These are phyloP conservation scores for Anas georgica DNA, from an alignment of 2,797 vertebrate species.

Conservation along the genomic window DNA sequence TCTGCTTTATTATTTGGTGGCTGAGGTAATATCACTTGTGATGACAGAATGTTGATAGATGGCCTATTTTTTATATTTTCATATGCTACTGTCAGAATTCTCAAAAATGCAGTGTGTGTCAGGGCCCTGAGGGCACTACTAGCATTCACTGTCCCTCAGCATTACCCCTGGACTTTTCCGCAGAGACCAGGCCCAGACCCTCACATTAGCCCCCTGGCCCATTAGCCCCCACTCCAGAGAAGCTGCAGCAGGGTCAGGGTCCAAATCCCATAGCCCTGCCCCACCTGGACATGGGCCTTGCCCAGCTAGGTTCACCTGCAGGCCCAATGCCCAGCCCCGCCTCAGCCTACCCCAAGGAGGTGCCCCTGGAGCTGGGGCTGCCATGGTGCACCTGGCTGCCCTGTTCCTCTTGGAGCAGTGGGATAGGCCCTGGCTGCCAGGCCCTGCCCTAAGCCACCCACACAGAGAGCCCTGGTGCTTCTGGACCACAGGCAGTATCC, in stretches of 20 bases:
- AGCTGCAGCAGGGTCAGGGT: rapidly evolving
- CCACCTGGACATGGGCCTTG: rapidly evolving
- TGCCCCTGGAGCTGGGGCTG: rapidly evolving
- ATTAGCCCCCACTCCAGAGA: no score
- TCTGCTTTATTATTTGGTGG: not conserved
- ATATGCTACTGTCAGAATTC: not conserved
- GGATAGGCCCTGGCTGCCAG: not conserved
- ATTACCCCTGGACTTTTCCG: rapidly evolving
- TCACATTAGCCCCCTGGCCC: not conserved
- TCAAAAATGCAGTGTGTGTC: not conserved
- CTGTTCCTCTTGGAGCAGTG: not conserved
- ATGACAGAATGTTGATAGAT: not conserved
- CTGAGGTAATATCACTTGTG: not conserved
- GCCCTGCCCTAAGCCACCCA: not conserved
- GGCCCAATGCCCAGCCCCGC: rapidly evolving
- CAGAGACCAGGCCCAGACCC: not conserved
- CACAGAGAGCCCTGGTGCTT: rapidly evolving
- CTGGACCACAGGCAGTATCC: not conserved
- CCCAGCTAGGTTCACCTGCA: rapidly evolving
- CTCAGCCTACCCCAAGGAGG: rapidly evolving
- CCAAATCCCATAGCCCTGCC: not conserved
- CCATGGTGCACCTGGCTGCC: rapidly evolving
- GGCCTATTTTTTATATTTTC: rapidly evolving
- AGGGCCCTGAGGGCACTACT: not conserved
- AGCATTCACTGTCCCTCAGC: not conserved